Evolutionary conservation across 1,140 invertebrate genomes (phyloP).

Genomic region (Papilio xuthus): DNA sequence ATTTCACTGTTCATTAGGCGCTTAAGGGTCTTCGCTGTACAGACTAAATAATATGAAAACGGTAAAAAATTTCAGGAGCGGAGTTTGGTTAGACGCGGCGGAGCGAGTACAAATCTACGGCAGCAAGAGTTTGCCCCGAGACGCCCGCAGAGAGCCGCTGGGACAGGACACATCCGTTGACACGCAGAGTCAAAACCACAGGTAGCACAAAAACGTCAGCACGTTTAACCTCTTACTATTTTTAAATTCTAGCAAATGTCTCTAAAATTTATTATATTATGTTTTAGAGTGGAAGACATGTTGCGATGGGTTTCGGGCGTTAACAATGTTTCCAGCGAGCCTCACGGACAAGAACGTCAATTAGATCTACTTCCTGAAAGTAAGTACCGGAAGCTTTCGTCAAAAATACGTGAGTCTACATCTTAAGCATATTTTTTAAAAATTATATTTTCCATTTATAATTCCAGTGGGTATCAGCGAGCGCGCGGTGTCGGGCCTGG

Average conservation of each 20-base stretch:
- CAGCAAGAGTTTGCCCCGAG: slow-evolving; percentile 88
- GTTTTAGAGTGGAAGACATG: slow-evolving; percentile 79
- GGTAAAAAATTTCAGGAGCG: slow-evolving; percentile 66
- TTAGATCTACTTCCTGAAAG: slow-evolving; percentile 78
- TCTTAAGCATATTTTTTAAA: too few species aligned
- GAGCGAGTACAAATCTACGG: slow-evolving; percentile 84
- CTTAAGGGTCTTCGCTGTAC: too few species aligned
- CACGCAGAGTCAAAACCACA: slow-evolving; percentile 67
- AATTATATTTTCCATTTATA: background rate
- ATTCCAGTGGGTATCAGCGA: slow-evolving; percentile 58
- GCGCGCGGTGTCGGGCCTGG: slow-evolving; percentile 67
- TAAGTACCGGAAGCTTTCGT: slow-evolving; percentile 43
- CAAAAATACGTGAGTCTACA: background rate
- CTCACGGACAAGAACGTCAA: slow-evolving; percentile 74
- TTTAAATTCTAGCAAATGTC: too few species aligned
- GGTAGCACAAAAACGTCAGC: too few species aligned
- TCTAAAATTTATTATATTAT: slow-evolving; percentile 13
- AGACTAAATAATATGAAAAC: background rate
- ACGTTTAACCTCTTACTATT: too few species aligned
- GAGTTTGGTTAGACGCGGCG: slow-evolving; percentile 91
- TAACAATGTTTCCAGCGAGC: slow-evolving; percentile 70
- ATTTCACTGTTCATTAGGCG: too few species aligned
- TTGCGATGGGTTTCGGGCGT: slow-evolving; percentile 79
- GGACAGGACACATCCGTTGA: slow-evolving; percentile 84
- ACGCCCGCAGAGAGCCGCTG: slow-evolving; percentile 90